phyloP scores from a whole-genome alignment of 2,113 vertebrate genomes.

The Centropristis striata region DNA sequence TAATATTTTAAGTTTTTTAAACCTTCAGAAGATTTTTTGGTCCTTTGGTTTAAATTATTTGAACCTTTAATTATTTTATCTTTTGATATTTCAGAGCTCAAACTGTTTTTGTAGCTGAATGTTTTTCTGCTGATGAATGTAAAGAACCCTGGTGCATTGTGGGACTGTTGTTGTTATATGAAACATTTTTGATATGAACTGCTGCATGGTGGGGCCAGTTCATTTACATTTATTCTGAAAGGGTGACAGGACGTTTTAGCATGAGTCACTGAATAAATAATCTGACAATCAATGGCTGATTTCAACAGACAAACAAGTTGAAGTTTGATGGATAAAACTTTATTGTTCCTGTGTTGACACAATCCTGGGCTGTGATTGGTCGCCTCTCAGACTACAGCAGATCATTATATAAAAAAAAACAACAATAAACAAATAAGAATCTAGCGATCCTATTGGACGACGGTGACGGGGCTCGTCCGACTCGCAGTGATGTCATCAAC shows the following conservation, averaged over 20 bases:
- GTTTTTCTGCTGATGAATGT: constrained; percentile 38
- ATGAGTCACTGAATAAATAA: constrained; percentile 69
- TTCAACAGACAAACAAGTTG: neutral
- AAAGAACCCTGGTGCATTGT: constrained; percentile 51
- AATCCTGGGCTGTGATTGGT: constrained; percentile 52
- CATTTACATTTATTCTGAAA: constrained; percentile 56
- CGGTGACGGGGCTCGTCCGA: constrained; percentile 56
- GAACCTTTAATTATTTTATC: too few species aligned
- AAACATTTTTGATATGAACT: neutral
- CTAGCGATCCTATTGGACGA: constrained; percentile 45
- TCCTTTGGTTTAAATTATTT: too few species aligned
- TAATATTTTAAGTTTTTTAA: too few species aligned
- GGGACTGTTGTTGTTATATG: constrained; percentile 1
- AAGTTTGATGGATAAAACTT: constrained; percentile 53
- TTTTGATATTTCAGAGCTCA: too few species aligned
- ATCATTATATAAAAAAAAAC: constrained; percentile 35
- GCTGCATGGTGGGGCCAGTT: constrained; percentile 1
- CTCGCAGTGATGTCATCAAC: constrained; percentile 63
- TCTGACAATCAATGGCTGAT: constrained; percentile 11
- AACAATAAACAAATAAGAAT: constrained; percentile 40
- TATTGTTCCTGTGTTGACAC: constrained; percentile 64
- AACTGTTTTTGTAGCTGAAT: constrained; percentile 18
- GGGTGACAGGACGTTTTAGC: constrained; percentile 65
- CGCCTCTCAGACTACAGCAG: constrained; percentile 38
- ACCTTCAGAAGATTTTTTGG: too few species aligned